Conservation (phyloP, 1,140 invertebrate species). For the Drosophila saltans region DNA sequence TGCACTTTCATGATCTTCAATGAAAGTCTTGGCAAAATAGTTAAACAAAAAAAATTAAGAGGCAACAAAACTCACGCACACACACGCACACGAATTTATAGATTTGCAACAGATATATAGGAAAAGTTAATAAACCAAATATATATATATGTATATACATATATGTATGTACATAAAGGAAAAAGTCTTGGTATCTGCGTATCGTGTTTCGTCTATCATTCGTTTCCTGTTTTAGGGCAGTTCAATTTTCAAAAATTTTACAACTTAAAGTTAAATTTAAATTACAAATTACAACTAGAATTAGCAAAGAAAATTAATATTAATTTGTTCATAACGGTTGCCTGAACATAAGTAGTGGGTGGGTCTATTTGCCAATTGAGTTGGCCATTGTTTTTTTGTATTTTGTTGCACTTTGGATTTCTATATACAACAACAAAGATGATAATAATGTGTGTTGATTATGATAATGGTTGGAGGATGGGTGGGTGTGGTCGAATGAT, state of each 20-base stretch:
- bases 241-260: conserved; percentile 7
- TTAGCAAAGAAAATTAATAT: not conserved
- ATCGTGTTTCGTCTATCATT: not conserved
- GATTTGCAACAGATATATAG: too few species aligned
- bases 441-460: not conserved
- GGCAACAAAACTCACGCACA: conserved; percentile 24
- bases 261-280: not conserved
- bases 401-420: conserved; percentile 11
- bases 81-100: not conserved
- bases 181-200: conserved; percentile 9
- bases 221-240: not conserved
- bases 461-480: not conserved
- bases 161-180: conserved; percentile 3
- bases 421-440: conserved; percentile 3
- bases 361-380: conserved; percentile 4
- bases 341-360: conserved; percentile 10
- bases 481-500: not conserved
- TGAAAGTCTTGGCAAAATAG: conserved; percentile 43
- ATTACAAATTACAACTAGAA: conserved; percentile 1
- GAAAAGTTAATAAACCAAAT: conserved; percentile 13
- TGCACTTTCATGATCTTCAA: conserved; percentile 22
- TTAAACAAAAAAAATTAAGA: conserved; percentile 14
- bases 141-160: not conserved
- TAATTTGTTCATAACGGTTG: conserved; percentile 1
- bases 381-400: not conserved